These are phyloP conservation scores for Gyps fulvus DNA, from an alignment of 2,113 vertebrate species.

Conservation along the genomic window DNA sequence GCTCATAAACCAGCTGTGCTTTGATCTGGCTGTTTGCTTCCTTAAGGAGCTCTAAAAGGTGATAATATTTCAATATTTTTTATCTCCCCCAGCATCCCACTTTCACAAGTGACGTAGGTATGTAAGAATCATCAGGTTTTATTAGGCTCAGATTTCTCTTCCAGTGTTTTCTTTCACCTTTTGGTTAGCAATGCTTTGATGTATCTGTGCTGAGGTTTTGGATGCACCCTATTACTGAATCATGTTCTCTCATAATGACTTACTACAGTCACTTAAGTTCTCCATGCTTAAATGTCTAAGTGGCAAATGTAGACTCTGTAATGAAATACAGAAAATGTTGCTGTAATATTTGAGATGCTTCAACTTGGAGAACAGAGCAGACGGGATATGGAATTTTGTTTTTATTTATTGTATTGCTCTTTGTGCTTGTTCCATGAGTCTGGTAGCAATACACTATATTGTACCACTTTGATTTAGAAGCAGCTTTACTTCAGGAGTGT, in stretches of 20 bases:
- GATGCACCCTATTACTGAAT: background rate
- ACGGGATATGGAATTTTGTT: background rate
- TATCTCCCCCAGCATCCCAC: background rate
- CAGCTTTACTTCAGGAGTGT: background rate
- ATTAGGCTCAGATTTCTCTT: background rate
- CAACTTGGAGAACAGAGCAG: background rate
- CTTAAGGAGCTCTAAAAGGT: background rate
- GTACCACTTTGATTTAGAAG: conserved; percentile 27
- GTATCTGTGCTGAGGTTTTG: background rate
- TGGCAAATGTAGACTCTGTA: background rate
- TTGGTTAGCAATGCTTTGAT: background rate
- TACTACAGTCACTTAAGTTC: background rate
- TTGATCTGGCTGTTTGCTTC: conserved; percentile 5
- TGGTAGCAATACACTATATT: background rate
- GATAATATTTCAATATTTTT: background rate
- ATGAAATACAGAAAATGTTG: background rate
- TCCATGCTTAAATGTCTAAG: background rate
- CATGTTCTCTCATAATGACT: background rate
- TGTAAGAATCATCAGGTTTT: background rate
- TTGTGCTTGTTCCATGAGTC: background rate
- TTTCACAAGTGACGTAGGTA: background rate
- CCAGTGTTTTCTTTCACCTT: background rate
- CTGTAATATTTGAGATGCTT: conserved; percentile 1
- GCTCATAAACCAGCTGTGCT: background rate
- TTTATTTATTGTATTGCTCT: conserved; percentile 23